These are phyloP conservation scores for Apus apus DNA, from an alignment of 2,113 vertebrate genomes.

Conservation along the genomic window DNA sequence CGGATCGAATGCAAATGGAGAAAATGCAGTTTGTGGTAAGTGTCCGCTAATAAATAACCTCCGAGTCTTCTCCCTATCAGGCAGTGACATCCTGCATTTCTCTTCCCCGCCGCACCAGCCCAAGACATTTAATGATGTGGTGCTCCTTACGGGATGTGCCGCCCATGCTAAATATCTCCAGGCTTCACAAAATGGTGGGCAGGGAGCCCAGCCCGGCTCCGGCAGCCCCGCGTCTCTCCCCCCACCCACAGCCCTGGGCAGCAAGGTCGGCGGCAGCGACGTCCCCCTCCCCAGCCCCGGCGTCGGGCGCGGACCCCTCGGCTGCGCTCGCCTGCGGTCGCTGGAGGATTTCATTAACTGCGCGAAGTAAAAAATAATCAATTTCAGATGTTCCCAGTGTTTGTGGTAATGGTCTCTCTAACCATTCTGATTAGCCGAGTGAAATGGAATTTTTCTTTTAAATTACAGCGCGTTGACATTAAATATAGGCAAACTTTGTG, in stretches of 20 bases:
- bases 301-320: background rate
- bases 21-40: slow-evolving; percentile 78
- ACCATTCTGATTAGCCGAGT: slow-evolving; percentile 76
- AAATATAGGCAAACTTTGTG: slow-evolving; percentile 66
- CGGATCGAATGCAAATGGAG: slow-evolving; percentile 69
- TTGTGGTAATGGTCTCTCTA: slow-evolving; percentile 76
- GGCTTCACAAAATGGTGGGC: slow-evolving; percentile 73
- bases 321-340: background rate
- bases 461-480: slow-evolving; percentile 69
- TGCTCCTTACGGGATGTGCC: slow-evolving; percentile 72
- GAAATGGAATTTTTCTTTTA: slow-evolving; percentile 79
- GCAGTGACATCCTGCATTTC: slow-evolving; percentile 78
- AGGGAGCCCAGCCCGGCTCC: background rate
- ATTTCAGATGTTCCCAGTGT: slow-evolving; percentile 77
- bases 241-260: background rate
- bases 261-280: background rate
- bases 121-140: slow-evolving; percentile 80
- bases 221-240: background rate
- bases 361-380: slow-evolving; percentile 75
- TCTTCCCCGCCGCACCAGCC: slow-evolving; percentile 72
- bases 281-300: background rate
- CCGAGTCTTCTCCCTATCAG: slow-evolving; percentile 75
- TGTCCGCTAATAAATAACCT: slow-evolving; percentile 79
- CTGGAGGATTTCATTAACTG: slow-evolving; percentile 77
- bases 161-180: slow-evolving; percentile 70